phyloP scores from a whole-genome alignment of 2,113 vertebrate species.

The Athene cunicularia region DNA sequence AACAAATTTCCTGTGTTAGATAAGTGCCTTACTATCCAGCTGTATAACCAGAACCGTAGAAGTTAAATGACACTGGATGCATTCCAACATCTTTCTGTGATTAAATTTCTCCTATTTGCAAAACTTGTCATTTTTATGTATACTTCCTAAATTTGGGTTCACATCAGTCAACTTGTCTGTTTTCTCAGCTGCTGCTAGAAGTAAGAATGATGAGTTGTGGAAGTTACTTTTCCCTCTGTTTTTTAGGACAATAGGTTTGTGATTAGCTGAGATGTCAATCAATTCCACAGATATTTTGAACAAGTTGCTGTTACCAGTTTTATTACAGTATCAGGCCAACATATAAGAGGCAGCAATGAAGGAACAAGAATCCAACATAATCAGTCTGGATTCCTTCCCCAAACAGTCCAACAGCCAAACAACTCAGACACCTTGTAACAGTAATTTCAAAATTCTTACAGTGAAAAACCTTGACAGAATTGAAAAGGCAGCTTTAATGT shows the following conservation, averaged over 20 bases:
- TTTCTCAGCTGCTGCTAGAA: background rate
- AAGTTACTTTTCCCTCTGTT: background rate
- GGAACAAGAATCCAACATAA: background rate
- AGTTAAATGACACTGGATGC: background rate
- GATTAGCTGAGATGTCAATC: background rate
- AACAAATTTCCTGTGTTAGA: background rate
- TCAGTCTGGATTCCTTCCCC: background rate
- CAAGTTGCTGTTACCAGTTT: background rate
- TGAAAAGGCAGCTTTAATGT: background rate
- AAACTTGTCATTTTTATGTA: background rate
- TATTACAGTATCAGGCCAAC: background rate
- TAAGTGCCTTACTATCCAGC: too few relatives aligned
- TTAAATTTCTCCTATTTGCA: background rate
- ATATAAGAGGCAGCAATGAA: background rate
- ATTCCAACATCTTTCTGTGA: background rate
- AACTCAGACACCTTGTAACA: background rate
- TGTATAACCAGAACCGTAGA: background rate
- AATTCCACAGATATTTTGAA: background rate
- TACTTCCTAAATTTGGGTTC: accelerated
- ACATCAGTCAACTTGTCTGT: background rate
- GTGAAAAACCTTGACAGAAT: background rate
- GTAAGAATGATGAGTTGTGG: background rate
- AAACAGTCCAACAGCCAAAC: background rate
- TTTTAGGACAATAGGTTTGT: background rate
- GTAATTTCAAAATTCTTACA: background rate